phyloP scores from a whole-genome alignment of 1,140 invertebrate genomes.

The Arctopsyche grandis region DNA sequence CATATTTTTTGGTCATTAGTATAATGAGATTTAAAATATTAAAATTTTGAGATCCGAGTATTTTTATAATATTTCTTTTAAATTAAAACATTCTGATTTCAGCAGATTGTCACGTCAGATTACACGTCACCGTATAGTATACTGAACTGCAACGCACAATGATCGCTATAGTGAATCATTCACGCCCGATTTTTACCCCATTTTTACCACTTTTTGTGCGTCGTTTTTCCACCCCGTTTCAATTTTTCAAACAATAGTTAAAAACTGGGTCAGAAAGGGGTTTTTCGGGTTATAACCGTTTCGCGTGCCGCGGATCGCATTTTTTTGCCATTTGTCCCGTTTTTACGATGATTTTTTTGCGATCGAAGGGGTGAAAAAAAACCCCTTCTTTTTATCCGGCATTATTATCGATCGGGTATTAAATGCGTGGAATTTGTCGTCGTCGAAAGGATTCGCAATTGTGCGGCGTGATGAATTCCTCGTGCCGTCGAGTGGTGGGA shows the following conservation, averaged over 20 bases:
- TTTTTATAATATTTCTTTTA: no score
- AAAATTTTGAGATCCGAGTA: no score
- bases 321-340: conserved; percentile 34
- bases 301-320: conserved; percentile 50
- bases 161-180: conserved; percentile 24
- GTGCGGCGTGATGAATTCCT: conserved; percentile 39
- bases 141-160: no score
- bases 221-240: conserved; percentile 13
- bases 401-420: conserved; percentile 46
- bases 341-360: conserved; percentile 9
- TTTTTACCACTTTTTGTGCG: conserved; percentile 5
- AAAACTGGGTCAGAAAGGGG: conserved; percentile 53
- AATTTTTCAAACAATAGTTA: conserved; percentile 33
- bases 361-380: conserved; percentile 19
- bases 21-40: no score
- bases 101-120: no score
- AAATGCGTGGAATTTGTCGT: conserved; percentile 53
- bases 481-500: conserved; percentile 43
- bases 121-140: no score
- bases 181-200: conserved; percentile 50
- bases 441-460: conserved; percentile 40
- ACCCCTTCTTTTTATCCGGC: neutral
- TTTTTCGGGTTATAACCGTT: conserved; percentile 43
- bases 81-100: no score
- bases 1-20: no score